phyloP scores from a whole-genome alignment of 2,888 invertebrate genomes.

The Blera fallax region DNA sequence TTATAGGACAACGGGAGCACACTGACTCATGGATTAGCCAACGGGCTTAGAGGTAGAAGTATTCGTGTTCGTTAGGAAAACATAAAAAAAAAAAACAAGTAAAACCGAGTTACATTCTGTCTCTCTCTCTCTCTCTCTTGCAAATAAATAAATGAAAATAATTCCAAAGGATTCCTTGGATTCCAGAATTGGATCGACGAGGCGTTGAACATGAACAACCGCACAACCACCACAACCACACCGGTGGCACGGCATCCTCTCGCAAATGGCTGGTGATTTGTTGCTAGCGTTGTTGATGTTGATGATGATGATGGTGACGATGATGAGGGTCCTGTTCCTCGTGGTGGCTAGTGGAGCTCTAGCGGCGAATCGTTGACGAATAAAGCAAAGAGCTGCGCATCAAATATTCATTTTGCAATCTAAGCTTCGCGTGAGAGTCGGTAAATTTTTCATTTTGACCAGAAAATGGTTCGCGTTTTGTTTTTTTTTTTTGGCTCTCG shows the following conservation, averaged over 20 bases:
- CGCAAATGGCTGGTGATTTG: conserved; percentile 52
- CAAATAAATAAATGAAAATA: conserved; percentile 57
- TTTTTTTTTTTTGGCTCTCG: too few species aligned
- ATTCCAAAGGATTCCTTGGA: conserved; percentile 20
- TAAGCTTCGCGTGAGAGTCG: conserved; percentile 82
- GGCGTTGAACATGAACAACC: not conserved
- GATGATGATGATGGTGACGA: conserved; percentile 18
- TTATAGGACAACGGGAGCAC: conserved; percentile 30
- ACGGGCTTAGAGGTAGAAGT: conserved; percentile 36
- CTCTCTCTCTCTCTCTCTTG: not conserved
- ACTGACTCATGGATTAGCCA: conserved; percentile 54
- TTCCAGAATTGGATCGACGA: not conserved
- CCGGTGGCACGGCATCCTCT: not conserved
- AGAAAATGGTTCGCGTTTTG: conserved; percentile 37
- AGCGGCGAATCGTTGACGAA: conserved; percentile 35
- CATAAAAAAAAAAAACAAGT: not conserved
- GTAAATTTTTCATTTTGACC: conserved; percentile 79
- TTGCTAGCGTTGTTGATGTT: conserved; percentile 25
- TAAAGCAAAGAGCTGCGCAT: conserved; percentile 75
- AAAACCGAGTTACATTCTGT: not conserved
- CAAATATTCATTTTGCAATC: conserved; percentile 82
- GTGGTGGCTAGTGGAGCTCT: not conserved
- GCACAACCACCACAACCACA: conserved; percentile 16
- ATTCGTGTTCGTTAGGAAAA: not conserved
- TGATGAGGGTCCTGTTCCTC: not conserved